phyloP scores from a whole-genome alignment of 2,113 vertebrate genomes.

The Cyprinodon brontotheroides region DNA sequence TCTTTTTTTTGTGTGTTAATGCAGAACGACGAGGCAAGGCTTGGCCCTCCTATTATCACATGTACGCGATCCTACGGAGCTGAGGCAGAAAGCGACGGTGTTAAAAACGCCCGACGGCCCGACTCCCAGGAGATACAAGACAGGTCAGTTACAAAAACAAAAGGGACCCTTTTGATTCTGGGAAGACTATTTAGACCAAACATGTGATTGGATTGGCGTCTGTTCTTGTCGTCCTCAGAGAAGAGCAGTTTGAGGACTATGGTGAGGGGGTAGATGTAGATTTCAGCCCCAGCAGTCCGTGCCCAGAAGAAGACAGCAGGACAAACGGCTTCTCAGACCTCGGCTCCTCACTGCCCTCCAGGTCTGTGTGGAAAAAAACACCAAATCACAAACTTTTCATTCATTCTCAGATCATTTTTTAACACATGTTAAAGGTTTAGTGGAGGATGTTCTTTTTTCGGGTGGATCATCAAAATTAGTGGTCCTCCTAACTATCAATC shows the following conservation, averaged over 20 bases:
- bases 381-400: background rate
- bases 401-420: background rate
- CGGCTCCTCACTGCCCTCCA: slow-evolving; percentile 93
- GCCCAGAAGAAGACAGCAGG: slow-evolving; percentile 88
- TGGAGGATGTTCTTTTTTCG: too few relatives aligned
- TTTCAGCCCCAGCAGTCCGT: slow-evolving; percentile 91
- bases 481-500: too few relatives aligned
- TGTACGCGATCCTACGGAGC: slow-evolving; percentile 75
- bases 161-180: background rate
- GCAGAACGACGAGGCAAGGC: slow-evolving; percentile 81
- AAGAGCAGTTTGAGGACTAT: slow-evolving; percentile 98
- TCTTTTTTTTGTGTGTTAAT: slow-evolving; percentile 1
- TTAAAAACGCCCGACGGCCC: slow-evolving; percentile 79
- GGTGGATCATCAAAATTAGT: too few relatives aligned
- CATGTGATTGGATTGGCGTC: slow-evolving; percentile 83
- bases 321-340: slow-evolving; percentile 91
- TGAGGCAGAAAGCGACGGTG: slow-evolving; percentile 83
- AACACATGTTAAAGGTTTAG: background rate
- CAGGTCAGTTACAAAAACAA: slow-evolving; percentile 46
- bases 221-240: slow-evolving; percentile 83
- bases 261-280: slow-evolving; percentile 93
- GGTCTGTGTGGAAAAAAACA: slow-evolving; percentile 71
- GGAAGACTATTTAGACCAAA: background rate
- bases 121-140: slow-evolving; percentile 73
- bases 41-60: slow-evolving; percentile 79